Base-by-base conservation (phyloP, 2,888 invertebrate species). In the Leucophenga montana region DNA sequence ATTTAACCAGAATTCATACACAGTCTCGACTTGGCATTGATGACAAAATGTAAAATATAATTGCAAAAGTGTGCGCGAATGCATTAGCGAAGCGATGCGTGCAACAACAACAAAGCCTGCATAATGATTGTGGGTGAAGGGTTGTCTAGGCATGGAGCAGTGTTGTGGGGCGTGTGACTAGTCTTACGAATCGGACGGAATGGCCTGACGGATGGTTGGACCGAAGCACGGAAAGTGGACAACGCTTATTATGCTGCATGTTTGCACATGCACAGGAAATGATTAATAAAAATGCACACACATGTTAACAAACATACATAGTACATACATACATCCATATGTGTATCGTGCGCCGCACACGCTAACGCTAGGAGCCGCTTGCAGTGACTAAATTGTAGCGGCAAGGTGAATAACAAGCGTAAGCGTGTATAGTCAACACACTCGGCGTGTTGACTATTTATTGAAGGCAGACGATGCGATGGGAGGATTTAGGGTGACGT, bases 261-360 rank as follows among this genome's bases (percentile, higher is more conserved):
- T 70, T 53, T 33, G 57, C 20, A 62, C 62, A 50, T 66, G 50
- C 56, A 69, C 54, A 69, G 72, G 70, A 74, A 74, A 46, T 66
- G 56, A 66, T 69, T 70, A 70, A 67, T 72, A 74, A 70, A 74
- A 66, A 59, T 16, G 46, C 48, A 39, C 18, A 66, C 50, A 66
- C 66, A 46, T 65, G 48, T n/a, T 20, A 68, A 64, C 27, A 54
- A 16, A 8, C 44, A 22, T 31, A 64, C 48, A n/a, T 46, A 46
- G 18, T 46, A 31, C 22, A 27, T 27, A 53, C 61, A 22, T 31
- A 33, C 50, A 8, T 61, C 44, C 18, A 39, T 57, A 44, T 68
- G 67, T 18, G 14, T 57, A 13, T 48, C 8, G 31, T 48, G 27
- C 5, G 56, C 18, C 39, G 39, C 11, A 5, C 39, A 39, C 9